phyloP scores from a whole-genome alignment of 2,888 invertebrate genomes.

The Patella pellucida region DNA sequence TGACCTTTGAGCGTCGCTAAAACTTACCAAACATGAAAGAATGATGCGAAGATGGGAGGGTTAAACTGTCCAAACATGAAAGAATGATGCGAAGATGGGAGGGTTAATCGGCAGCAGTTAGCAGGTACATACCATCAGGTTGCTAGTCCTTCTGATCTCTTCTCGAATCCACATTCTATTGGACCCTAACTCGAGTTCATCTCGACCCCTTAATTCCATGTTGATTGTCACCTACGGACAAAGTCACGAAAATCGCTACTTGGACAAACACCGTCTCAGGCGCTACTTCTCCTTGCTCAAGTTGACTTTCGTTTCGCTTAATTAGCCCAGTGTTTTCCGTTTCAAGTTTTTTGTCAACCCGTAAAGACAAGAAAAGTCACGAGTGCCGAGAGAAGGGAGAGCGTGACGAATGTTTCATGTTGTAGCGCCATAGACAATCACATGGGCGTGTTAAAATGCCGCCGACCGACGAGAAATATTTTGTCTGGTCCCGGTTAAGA shows the following conservation, averaged over 20 bases:
- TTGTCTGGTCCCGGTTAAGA: too few relatives aligned
- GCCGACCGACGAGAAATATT: too few relatives aligned
- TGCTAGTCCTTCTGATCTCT: not conserved
- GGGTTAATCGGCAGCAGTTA: not conserved
- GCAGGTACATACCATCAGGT: not conserved
- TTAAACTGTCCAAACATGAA: not conserved
- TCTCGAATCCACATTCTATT: not conserved
- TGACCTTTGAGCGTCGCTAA: not conserved
- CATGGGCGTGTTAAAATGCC: not conserved
- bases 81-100: not conserved
- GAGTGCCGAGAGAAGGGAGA: not conserved
- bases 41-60: not conserved
- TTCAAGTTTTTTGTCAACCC: not conserved
- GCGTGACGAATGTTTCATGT: not conserved
- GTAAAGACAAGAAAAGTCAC: not conserved
- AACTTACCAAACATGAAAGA: not conserved
- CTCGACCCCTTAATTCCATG: too few relatives aligned
- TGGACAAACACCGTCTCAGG: not conserved
- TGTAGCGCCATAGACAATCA: not conserved
- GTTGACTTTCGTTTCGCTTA: slow-evolving; percentile 3
- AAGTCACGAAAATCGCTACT: not conserved
- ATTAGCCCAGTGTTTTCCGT: not conserved
- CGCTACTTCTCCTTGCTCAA: not conserved
- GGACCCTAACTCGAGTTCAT: not conserved
- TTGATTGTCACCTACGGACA: too few relatives aligned